A percentile compares a stretch with the other conserved stretches of the same genome.
Conservation (phyloP, 2,888 invertebrate species). For the Elysia crispata region DNA sequence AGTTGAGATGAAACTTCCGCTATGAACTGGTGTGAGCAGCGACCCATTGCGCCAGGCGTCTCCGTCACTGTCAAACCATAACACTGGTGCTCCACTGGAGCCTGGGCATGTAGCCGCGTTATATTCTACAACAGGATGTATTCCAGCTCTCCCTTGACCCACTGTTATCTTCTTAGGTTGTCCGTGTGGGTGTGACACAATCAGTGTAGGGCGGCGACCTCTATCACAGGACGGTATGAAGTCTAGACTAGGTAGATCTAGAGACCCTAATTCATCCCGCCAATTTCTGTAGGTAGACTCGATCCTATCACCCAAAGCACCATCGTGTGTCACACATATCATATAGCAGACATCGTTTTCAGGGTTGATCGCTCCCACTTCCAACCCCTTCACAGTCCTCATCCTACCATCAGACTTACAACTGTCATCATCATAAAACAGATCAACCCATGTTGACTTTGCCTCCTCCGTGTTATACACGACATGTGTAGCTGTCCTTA, state of each 20-base stretch:
- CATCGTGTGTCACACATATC: constrained; percentile 25
- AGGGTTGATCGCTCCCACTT: too few species aligned
- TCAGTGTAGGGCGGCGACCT: not conserved
- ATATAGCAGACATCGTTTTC: not conserved
- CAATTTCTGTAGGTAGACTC: not conserved
- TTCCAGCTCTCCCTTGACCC: not conserved
- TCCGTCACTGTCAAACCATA: too few species aligned
- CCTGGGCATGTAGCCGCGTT: constrained; percentile 39
- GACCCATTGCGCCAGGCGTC: too few species aligned
- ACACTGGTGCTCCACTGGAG: constrained; percentile 1
- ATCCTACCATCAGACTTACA: not conserved
- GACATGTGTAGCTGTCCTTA: constrained; percentile 18
- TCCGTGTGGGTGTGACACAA: constrained; percentile 27
- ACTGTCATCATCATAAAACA: constrained; percentile 10
- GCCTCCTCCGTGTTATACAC: constrained; percentile 32
- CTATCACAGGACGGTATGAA: not conserved
- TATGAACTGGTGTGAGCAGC: too few species aligned
- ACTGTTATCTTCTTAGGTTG: constrained; percentile 18
- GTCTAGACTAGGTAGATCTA: too few species aligned
- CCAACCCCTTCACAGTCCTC: too few species aligned
- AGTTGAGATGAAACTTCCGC: too few species aligned
- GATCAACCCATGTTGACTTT: not conserved
- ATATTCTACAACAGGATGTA: not conserved
- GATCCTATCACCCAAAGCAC: not conserved
- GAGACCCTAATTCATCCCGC: not conserved